phyloP scores from a whole-genome alignment of 2,797 vertebrate species.

The Molossus molossus region DNA sequence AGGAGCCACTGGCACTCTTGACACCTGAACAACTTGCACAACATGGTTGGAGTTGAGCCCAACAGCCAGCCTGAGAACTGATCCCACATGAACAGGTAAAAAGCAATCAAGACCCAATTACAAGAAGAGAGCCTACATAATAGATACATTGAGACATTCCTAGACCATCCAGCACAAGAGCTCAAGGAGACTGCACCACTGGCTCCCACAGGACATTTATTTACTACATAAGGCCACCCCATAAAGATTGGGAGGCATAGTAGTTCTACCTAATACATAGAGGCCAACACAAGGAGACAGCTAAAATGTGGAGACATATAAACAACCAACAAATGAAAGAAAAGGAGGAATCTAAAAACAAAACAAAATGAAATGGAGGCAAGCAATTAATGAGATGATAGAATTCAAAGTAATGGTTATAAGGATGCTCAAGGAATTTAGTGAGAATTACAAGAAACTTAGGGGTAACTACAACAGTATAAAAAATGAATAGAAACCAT shows the following conservation, averaged over 20 bases:
- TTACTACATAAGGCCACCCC: neutral
- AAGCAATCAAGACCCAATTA: neutral
- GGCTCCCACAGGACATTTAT: neutral
- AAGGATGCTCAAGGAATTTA: neutral
- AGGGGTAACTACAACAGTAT: neutral
- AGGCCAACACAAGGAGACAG: neutral
- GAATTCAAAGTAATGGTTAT: neutral
- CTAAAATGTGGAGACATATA: neutral
- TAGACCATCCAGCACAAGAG: neutral
- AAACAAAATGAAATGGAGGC: neutral
- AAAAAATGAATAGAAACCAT: neutral
- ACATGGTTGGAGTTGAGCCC: neutral
- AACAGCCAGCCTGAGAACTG: neutral
- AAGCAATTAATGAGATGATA: neutral
- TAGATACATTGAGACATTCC: neutral
- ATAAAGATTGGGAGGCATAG: neutral
- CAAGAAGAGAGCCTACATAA: neutral
- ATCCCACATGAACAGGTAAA: neutral
- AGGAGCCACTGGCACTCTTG: neutral
- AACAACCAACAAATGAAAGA: no score
- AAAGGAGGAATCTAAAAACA: neutral
- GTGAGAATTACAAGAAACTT: neutral
- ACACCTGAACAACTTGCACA: neutral
- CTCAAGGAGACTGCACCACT: neutral
- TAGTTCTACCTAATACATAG: neutral